Conservation (phyloP, 1,140 invertebrate species). For the Drosophila parvula region DNA sequence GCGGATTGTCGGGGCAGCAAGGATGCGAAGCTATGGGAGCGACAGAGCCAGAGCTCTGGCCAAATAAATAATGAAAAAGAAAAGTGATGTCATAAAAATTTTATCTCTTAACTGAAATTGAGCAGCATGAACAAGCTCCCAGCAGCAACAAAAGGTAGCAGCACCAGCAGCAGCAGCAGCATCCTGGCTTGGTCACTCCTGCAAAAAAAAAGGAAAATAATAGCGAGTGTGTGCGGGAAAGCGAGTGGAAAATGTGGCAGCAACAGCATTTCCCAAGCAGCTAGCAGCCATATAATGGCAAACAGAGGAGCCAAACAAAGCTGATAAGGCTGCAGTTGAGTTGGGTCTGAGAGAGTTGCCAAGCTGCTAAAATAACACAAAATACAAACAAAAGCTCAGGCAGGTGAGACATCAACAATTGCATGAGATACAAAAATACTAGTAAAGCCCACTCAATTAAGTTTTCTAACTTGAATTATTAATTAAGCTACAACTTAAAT, state of each 20-base stretch:
- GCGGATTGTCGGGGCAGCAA: constrained; percentile 47
- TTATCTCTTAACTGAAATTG: constrained; percentile 81
- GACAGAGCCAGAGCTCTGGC: constrained; percentile 28
- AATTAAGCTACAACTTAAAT: constrained; percentile 17
- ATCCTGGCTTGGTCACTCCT: constrained; percentile 59
- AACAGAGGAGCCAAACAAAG: constrained; percentile 52
- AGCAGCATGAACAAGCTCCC: constrained; percentile 64
- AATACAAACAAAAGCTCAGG: background rate
- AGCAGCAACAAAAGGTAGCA: constrained; percentile 44
- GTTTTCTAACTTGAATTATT: constrained; percentile 7
- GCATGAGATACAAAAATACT: constrained; percentile 27
- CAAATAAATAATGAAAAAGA: constrained; percentile 78
- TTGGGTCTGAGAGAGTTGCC: constrained; percentile 23
- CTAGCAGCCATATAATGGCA: constrained; percentile 52
- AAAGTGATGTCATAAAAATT: constrained; percentile 81
- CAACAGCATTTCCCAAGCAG: constrained; percentile 50
- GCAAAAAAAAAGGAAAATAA: constrained; percentile 43
- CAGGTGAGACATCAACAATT: constrained; percentile 25
- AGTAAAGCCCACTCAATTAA: constrained; percentile 11
- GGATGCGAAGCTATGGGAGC: constrained; percentile 29
- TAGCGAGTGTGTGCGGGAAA: constrained; percentile 49
- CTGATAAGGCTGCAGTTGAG: constrained; percentile 50
- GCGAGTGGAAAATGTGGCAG: constrained; percentile 72
- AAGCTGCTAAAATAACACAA: constrained; percentile 25
- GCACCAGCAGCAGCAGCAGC: constrained; percentile 30